Base-by-base conservation (phyloP, 2,797 vertebrate genomes). In the Acanthis flammea region DNA sequence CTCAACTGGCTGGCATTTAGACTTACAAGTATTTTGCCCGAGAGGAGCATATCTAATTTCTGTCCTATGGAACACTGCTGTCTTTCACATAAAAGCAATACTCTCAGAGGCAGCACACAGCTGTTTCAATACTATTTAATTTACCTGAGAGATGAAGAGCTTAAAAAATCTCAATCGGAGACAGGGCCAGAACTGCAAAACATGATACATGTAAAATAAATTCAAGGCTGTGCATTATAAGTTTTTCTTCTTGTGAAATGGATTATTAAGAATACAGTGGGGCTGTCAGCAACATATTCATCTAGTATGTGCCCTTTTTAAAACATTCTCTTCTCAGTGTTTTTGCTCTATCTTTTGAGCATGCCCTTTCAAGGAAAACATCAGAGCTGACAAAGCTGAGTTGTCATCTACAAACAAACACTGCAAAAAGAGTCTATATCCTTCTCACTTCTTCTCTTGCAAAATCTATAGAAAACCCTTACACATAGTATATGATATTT, bases 111-210 rank as follows among this genome's bases (percentile, higher is more conserved):
- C 90, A 94, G 87, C 88, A 93, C 74, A 78, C 84, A 94, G 88
- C 92, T 96, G 83, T 91, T 96, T 94, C 89, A 92, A 50, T 21
- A 65, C 80, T 50, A 91, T 85, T 95, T 97, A 71, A 96, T 96
- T 93, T 95, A 93, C 83, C 71, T 92, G 73, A 58, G 72, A 93
- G 58, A 85, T 83, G 79, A 89, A 77, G 63, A 92, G 55, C 33
- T 71, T 42, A 77, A 96, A 92, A 77, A 94, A 84, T 51, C 63
- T 45, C 51, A 70, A 86, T 66, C 30, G 1, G 55, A 96, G 70
- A 68, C 35, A 42, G 60, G n/a, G 23, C 33, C 73, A 76, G 71
- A 37, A 48, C 51, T 50, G 42, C 22, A 89, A 93, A 82, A 74
- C 54, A 44, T 30, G 67, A 90, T 3, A 84, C 22, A 50, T 72